Evolutionary conservation across 2,113 vertebrate genomes (phyloP).

Genomic region (Trematomus loennbergii): DNA sequence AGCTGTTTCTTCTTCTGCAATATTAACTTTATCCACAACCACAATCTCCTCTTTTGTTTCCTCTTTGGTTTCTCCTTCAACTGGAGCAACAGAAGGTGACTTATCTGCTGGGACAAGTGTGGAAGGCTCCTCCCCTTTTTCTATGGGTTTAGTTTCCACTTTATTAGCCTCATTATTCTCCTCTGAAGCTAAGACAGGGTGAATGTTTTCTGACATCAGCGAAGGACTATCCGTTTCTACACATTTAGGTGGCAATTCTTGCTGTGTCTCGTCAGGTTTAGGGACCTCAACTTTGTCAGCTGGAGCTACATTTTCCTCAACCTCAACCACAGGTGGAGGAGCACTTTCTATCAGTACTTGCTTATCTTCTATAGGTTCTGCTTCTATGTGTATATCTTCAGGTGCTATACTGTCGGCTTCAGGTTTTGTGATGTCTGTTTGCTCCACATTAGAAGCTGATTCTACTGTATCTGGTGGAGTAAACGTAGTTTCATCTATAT

Average conservation of each 20-base stretch:
- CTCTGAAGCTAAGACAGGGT: conserved; percentile 5
- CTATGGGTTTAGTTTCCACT: conserved; percentile 21
- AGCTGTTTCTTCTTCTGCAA: not conserved
- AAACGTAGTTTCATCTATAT: conserved; percentile 13
- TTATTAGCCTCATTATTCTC: conserved; percentile 23
- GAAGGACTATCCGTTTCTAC: conserved; percentile 14
- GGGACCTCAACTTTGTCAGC: conserved; percentile 2
- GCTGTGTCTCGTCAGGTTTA: conserved; percentile 11
- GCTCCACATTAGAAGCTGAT: not conserved
- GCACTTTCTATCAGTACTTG: not conserved
- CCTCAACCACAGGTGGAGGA: conserved; percentile 13
- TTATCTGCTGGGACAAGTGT: not conserved
- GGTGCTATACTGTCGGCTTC: conserved; percentile 1
- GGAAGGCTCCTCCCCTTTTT: conserved; percentile 8
- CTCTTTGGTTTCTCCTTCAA: conserved; percentile 25
- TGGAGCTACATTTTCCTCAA: conserved; percentile 5
- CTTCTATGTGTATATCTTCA: conserved; percentile 27
- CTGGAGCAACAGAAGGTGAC: not conserved
- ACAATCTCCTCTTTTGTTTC: not conserved
- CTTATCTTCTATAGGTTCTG: conserved; percentile 29
- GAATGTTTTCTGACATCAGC: conserved; percentile 8
- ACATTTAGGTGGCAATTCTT: conserved; percentile 17
- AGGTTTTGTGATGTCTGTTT: conserved; percentile 6
- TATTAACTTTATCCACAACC: conserved; percentile 4
- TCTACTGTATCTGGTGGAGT: conserved; percentile 5